Conservation (phyloP, 2,797 vertebrate genomes). For the Jordanella pulchra region DNA sequence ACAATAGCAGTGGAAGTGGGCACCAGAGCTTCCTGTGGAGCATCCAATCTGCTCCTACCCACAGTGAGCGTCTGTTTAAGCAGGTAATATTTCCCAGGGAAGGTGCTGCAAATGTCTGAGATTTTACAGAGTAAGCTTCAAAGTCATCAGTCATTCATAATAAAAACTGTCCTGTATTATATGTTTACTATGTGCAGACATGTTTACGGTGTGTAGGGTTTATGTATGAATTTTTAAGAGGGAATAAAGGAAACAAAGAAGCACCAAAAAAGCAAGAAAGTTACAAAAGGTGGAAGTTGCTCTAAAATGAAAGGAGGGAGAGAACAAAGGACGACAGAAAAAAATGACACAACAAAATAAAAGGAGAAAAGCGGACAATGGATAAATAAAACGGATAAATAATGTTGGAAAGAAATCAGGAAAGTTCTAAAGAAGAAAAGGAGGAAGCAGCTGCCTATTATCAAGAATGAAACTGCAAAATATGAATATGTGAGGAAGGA, state of each 20-base stretch:
- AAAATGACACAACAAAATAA: neutral
- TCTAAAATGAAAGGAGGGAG: neutral
- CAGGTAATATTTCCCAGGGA: constrained; percentile 62
- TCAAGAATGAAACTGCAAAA: too few relatives aligned
- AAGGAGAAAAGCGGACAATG: too few relatives aligned
- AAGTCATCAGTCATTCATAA: neutral
- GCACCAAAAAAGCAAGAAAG: neutral
- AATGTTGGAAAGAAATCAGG: neutral
- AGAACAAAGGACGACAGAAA: neutral
- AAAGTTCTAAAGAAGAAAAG: neutral
- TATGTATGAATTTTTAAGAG: neutral
- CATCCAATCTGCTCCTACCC: constrained; percentile 57
- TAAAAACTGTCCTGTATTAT: neutral
- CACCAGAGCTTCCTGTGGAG: constrained; percentile 66
- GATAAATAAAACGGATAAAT: neutral
- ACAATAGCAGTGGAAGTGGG: constrained; percentile 65
- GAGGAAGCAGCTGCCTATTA: too few relatives aligned
- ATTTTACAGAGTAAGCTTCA: neutral
- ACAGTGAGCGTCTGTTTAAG: constrained; percentile 67
- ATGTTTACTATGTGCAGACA: neutral
- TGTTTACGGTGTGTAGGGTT: neutral
- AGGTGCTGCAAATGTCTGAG: constrained; percentile 4
- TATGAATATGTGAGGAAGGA: too few relatives aligned
- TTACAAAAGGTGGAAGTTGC: neutral
- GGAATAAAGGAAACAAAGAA: neutral